Conservation (phyloP, 1,140 invertebrate genomes). For the Macrobrachium nipponense region DNA sequence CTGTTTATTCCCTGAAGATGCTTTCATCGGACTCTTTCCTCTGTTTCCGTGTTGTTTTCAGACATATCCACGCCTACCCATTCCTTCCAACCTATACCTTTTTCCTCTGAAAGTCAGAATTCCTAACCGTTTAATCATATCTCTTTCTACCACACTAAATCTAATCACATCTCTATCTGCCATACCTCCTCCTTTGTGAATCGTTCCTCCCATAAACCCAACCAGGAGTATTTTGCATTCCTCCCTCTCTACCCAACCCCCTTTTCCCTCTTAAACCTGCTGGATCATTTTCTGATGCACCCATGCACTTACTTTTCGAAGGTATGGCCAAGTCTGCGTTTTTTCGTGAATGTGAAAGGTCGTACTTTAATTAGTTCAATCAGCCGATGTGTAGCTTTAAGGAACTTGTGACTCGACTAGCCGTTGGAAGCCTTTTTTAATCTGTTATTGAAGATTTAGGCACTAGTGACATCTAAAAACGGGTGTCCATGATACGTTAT, state of each 20-base stretch:
- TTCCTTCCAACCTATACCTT: too few relatives aligned
- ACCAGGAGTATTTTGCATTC: background rate
- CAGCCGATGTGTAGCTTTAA: slow-evolving; percentile 47
- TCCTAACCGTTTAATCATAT: too few relatives aligned
- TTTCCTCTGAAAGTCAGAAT: too few relatives aligned
- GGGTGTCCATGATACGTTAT: background rate
- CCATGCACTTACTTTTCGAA: slow-evolving; percentile 45
- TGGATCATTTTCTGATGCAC: slow-evolving; percentile 31
- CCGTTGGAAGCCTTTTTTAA: slow-evolving; percentile 14
- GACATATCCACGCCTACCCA: too few relatives aligned
- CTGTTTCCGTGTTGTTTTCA: too few relatives aligned
- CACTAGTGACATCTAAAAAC: background rate
- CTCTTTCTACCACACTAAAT: too few relatives aligned
- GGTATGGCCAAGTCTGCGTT: slow-evolving; percentile 35
- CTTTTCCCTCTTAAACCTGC: background rate
- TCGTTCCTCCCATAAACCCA: background rate
- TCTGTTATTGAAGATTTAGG: background rate
- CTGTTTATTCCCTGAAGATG: too few relatives aligned
- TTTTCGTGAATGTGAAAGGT: slow-evolving; percentile 21
- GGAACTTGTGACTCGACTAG: slow-evolving; percentile 27
- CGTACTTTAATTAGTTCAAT: slow-evolving; percentile 33
- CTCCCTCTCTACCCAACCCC: background rate
- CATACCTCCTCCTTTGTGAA: too few relatives aligned
- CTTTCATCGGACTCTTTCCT: too few relatives aligned
- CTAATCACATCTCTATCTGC: too few relatives aligned